Evolutionary conservation across 2,113 vertebrate species (phyloP), one percentile per base, ranked within the genome.

Genomic region (Mobula birostris): DNA sequence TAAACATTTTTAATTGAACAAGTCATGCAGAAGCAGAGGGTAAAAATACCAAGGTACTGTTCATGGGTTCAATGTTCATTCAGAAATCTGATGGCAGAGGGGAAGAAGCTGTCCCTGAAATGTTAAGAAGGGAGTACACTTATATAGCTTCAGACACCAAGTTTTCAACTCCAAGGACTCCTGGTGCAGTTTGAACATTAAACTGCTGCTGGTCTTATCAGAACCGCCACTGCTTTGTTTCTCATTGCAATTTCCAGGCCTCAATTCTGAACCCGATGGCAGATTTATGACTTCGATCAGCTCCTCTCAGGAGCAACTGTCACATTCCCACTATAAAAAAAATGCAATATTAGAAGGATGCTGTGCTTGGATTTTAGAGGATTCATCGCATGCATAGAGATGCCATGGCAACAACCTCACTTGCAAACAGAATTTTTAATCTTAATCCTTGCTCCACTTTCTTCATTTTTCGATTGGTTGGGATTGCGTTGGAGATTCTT

Each of bases 171-270:
- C 72, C 72, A 66, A 90, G 61, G 85, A 68, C 14, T 90, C 61
- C 61, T 63, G 63, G 61, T 66, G 29, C 58, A 7, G 85, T 90
- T 66, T 2, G n/a, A 66, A 4, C 17, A 63, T 66, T n/a, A 19
- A 90, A 90, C 85, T 32, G 61, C 61, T 90, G 85, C 85, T 7
- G 12, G 61, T 61, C 17, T 90, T 66, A 90, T 90, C 85, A 36
- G 61, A 88, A 29, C 85, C 9, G 14, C 36, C 63, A 32, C 85
- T 88, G 85, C 17, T 32, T 88, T 32, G 85, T 63, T n/a, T 90
- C 85, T 66, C 85, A 32, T 90, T 36, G 85, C 61, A 90, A 66
- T 90, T 66, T 90, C 85, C 85, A 90, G 85, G 17, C 61, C n/a
- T 90, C 7, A 7, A 15, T 32, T 32, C 61, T 19, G 85, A 90